Base-by-base conservation (phyloP, 2,113 vertebrate genomes). In the Phasianus colchicus region DNA sequence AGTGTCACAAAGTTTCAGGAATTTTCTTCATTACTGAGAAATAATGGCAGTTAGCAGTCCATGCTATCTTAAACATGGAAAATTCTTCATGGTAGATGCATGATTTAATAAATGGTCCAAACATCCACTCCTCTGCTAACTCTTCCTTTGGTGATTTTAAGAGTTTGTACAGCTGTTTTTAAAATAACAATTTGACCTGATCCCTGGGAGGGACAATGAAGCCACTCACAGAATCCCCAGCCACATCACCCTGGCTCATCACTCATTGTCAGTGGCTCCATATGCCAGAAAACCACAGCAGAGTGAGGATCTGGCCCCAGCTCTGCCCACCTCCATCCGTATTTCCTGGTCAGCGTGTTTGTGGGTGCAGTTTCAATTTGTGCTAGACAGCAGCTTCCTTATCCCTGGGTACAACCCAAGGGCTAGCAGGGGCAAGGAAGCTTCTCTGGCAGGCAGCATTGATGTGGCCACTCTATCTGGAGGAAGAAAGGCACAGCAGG, bases 181-280 rank as follows among this genome's bases (percentile, higher is more conserved):
- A 50, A 86, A 93, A 71, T n/a, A 66, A 58, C 64, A 79, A 87
- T 30, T 77, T 88, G 78, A 79, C 11, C 12, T 69, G 65, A 7
- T 71, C 42, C 14, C 63, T 74, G 30, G 25, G 25, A 36, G 25
- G 18, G 18, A 38, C 27, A 52, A 19, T 29, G 11, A 77, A 92
- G 52, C 3, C 4, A 4, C 5, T 60, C 29, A 42, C 22, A 3
- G 3, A 82, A 5, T 40, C 76, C 18, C 67, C 36, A 81, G 79
- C 43, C 16, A 42, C 30, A 52, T 48, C 36, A 74, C 15, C 10
- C 13, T 42, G 61, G 64, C 43, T 89, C 38, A 22, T 88, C 45
- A 38, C 34, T 58, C 50, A 50, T 66, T 27, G 58, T 25, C 87
- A 75, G 43, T 32, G 40, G 30, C 42, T 90, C 42, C 75, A 58